A percentile compares a stretch with the other conserved stretches of the same genome.
Evolutionary conservation across 2,888 invertebrate genomes (phyloP).

Genomic region (Apocheima hispidaria): DNA sequence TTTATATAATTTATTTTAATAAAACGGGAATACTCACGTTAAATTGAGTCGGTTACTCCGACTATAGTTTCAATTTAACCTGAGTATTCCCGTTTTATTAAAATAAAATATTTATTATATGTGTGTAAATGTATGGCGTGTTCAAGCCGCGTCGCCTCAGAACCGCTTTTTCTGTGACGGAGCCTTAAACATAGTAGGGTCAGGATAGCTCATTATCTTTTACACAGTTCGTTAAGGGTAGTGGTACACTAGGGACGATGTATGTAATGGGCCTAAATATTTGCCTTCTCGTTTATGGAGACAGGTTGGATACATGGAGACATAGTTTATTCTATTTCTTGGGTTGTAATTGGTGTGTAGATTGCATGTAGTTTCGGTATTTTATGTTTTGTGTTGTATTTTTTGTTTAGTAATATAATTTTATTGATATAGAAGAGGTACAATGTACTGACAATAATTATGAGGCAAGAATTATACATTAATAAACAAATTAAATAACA

Average conservation of each 20-base stretch:
- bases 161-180: background rate
- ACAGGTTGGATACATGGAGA: no score
- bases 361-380: background rate
- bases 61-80: no score
- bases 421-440: no score
- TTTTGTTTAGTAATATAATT: background rate
- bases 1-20: no score
- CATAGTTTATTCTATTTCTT: constrained; percentile 24
- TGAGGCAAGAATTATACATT: no score
- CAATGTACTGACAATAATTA: no score
- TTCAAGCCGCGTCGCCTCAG: background rate
- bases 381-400: background rate
- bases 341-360: constrained; percentile 17
- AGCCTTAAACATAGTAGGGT: constrained; percentile 21
- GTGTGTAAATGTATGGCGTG: background rate
- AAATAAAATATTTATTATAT: no score
- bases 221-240: constrained; percentile 35
- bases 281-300: constrained; percentile 27
- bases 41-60: no score
- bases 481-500: no score
- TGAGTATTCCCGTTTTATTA: no score
- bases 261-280: constrained; percentile 33
- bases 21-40: no score
- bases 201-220: constrained; percentile 39
- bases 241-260: constrained; percentile 31